Conservation (phyloP, 2,113 vertebrate genomes). For the Gobio gobio region DNA sequence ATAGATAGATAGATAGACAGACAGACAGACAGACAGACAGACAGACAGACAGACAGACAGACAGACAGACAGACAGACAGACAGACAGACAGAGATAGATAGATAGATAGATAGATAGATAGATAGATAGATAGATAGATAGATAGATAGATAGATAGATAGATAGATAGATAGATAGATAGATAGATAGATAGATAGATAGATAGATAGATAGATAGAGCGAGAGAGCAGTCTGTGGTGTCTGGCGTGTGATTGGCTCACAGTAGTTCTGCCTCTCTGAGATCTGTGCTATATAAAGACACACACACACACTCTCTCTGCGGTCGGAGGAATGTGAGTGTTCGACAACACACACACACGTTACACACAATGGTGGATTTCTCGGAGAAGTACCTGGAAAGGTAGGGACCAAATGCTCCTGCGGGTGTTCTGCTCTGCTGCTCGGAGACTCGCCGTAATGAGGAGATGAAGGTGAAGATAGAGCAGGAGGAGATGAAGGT, state of each 20-base stretch:
- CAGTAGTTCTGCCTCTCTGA: slow-evolving; percentile 59
- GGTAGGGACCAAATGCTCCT: slow-evolving; percentile 72
- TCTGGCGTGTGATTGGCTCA: slow-evolving; percentile 73
- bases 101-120: no score
- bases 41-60: rapidly evolving
- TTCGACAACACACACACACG: slow-evolving; percentile 68
- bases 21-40: neutral
- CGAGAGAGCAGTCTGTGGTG: neutral
- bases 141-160: no score
- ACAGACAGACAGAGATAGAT: no score
- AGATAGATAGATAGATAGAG: neutral
- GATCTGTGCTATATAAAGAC: slow-evolving; percentile 73
- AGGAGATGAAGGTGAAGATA: slow-evolving; percentile 14
- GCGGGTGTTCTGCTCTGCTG: slow-evolving; percentile 11
- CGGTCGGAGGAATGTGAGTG: slow-evolving; percentile 76
- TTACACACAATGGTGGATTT: slow-evolving; percentile 83
- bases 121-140: no score
- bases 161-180: no score
- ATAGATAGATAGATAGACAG: no score
- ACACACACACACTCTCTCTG: slow-evolving; percentile 57
- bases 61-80: no score
- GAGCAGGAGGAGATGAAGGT: neutral
- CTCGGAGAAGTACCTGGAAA: slow-evolving; percentile 88
- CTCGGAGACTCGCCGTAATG: slow-evolving; percentile 48
- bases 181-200: neutral